Evolutionary conservation across 30 jellyfish, hydroid and myxozoan genomes (phyloP), one percentile per base, ranked within the genome.

Genomic region (Turritopsis dohrnii): DNA sequence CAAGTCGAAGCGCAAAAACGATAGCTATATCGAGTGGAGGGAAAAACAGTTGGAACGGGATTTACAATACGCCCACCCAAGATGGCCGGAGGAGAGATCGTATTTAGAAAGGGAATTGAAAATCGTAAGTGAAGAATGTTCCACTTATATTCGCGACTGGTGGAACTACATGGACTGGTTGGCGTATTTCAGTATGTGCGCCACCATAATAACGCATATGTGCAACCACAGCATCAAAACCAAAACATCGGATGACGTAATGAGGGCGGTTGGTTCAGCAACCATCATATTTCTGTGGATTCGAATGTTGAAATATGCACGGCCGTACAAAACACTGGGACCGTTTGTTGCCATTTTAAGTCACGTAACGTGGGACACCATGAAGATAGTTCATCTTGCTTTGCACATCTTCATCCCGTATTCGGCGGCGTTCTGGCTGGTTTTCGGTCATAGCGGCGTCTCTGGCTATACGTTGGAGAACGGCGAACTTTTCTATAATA

Each of bases 1-100:
- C 20, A 84, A 81, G 53, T 85, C 96, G 24, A 21, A 65, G 24
- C 84, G 94, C 29, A 87, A 81, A 76, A 76, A 87, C 18, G 85
- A 83, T 29, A 85, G 29, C 31, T 86, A 71, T 75, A 76, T 60
- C 65, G 83, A 85, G 23, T 94, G 99, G 99, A 90, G 99, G 65
- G 96, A 83, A 53, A 71, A 74, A 26, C 96, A 94, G 74, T 83
- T 94, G 25, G 76, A 79, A 20, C 83, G 89, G 21, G 99, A 94
- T 73, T 31, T 94, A 18, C 24, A 89, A 74, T 89, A 80, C 71
- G 86, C 93, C 30, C 99, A 94, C 54, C 95, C 96, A 16, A 84
- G 96, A 52, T 94, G 99, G 99, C 99, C 99, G 54, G 99, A 94
- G 53, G 99, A 94, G 69, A 84, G 90, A 74, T 89, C 95, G 65